Conservation (phyloP, 1,140 invertebrate genomes). For the Sycophaga agraensis region DNA sequence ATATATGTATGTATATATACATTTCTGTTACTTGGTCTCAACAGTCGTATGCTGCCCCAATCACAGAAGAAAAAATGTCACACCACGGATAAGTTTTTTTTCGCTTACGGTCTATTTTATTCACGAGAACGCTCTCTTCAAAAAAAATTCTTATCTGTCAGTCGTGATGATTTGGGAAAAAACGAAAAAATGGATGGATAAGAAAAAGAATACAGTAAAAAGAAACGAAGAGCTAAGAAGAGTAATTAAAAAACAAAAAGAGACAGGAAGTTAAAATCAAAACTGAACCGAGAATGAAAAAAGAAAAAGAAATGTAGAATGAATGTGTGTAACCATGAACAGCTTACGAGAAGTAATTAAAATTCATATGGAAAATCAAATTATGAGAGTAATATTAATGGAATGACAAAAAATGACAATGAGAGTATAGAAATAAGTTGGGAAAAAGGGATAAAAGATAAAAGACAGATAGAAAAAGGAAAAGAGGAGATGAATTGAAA, state of each 20-base stretch:
- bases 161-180: constrained; percentile 35
- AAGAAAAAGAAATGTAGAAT: too few relatives aligned
- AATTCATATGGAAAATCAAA: too few relatives aligned
- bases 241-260: constrained; percentile 16
- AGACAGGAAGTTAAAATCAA: constrained; percentile 17
- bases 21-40: constrained; percentile 40
- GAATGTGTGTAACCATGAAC: too few relatives aligned
- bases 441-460: neutral
- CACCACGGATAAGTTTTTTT: constrained; percentile 53
- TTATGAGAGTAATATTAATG: too few relatives aligned
- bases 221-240: constrained; percentile 23
- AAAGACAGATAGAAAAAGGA: neutral
- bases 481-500: neutral
- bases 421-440: neutral
- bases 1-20: constrained; percentile 27
- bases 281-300: too few relatives aligned
- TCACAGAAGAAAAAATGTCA: constrained; percentile 73
- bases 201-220: constrained; percentile 15
- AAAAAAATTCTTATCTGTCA: constrained; percentile 37
- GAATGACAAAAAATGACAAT: too few relatives aligned
- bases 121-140: constrained; percentile 18
- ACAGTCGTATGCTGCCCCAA: constrained; percentile 66
- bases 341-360: too few relatives aligned
- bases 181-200: constrained; percentile 31
- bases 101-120: constrained; percentile 13